Conservation (phyloP, 2,888 invertebrate genomes). For the Mycalesis mineus region DNA sequence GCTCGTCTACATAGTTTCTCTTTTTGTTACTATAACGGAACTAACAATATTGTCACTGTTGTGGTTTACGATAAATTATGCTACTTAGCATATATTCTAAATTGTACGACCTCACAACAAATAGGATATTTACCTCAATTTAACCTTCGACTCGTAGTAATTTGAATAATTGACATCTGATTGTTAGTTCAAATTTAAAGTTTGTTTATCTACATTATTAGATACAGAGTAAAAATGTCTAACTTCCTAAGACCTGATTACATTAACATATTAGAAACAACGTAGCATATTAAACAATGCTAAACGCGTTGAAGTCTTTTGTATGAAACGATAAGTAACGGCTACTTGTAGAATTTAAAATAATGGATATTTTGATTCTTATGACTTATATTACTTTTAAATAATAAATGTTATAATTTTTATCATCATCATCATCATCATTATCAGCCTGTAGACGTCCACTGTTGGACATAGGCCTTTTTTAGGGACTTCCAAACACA, state of each 20-base stretch:
- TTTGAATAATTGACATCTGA: conserved; percentile 8
- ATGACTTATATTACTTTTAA: too few species aligned
- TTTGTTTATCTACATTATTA: background rate
- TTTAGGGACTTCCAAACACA: too few species aligned
- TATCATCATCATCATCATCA: too few species aligned
- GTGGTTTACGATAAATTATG: conserved; percentile 10
- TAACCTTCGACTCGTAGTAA: conserved; percentile 13
- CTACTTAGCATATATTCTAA: conserved; percentile 19
- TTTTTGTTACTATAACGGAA: background rate
- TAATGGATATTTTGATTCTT: too few species aligned
- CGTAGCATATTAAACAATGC: background rate
- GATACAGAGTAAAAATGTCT: background rate
- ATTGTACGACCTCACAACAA: conserved; percentile 20
- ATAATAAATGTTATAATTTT: too few species aligned
- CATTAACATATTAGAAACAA: background rate
- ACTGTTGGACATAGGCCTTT: too few species aligned
- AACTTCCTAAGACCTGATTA: background rate
- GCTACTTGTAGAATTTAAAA: background rate
- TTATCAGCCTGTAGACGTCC: too few species aligned
- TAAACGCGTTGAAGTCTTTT: conserved; percentile 38
- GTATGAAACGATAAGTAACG: conserved; percentile 15
- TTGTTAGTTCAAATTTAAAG: background rate
- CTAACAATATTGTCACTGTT: background rate
- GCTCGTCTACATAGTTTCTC: background rate
- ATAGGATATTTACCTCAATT: conserved; percentile 13